Base-by-base conservation (phyloP, 2,797 vertebrate species). In the Tamandua tetradactyla region DNA sequence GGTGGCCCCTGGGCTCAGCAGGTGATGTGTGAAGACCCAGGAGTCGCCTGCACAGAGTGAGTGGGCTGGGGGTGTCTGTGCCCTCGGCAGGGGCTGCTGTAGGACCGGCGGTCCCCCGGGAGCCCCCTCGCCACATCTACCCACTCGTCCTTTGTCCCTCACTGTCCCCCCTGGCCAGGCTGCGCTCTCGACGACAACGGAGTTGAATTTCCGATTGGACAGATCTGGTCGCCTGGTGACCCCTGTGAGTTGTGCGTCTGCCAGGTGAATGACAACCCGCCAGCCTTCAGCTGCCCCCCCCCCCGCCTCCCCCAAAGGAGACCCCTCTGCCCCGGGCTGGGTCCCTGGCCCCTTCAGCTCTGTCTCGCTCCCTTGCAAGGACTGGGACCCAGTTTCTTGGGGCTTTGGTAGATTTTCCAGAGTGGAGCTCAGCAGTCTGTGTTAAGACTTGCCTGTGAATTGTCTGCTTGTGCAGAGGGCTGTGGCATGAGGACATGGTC, bases 201-300 rank as follows among this genome's bases (percentile, higher is more conserved):
- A 37, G 96, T 98, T 89, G 98, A 98, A 91, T 98, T 99, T 97
- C 98, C 98, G 0, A 25, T 99, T 9, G 98, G 98, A 97, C 98
- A 99, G 98, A 98, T 99, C 96, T 99, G 98, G 98, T 99, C 98
- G 57, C 98, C 98, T 4, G 98, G 98, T 95, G 98, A 99, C 96
- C 98, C 98, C 96, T 99, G 98, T 98, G 98, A 98, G 98, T 98
- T 98, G 96, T 99, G 98, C 98, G 98, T 98, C 98, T 99, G 98
- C 98, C 98, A 99, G 98, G 98, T 99, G 98, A 98, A 98, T 98
- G 98, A 97, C 97, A 98, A 96, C 98, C 98, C 98, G 98, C 97
- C 96, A 96, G 97, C 97, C 97, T 97, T 96, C 96, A 89, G 96
- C 93, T 81, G 93, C 82, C 96, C 20, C 81, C 94, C 94, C 10